Percentiles rank a stretch among this genome's conserved stretches.
phyloP scores from a whole-genome alignment of 2,888 invertebrate species.

The Ormyrus labotus region DNA sequence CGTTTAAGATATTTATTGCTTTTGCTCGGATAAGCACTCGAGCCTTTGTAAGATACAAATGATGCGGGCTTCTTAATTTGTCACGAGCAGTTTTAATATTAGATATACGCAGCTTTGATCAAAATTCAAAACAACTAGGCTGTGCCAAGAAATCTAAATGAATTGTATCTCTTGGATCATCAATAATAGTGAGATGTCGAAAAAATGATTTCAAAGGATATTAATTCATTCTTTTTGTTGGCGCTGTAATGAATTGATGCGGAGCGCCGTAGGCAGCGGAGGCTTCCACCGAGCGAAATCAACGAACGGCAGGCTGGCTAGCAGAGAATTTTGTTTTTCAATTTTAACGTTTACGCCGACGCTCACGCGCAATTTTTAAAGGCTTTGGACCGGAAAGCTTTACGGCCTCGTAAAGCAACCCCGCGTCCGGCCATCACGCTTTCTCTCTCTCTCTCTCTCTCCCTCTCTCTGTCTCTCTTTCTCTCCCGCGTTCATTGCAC shows the following conservation, averaged over 20 bases:
- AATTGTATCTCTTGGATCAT: not conserved
- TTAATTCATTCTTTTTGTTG: conserved; percentile 8
- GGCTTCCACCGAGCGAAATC: not conserved
- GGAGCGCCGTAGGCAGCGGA: not conserved
- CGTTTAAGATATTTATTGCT: too few species aligned
- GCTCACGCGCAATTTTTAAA: conserved; percentile 62
- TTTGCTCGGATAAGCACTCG: too few species aligned
- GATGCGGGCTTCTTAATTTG: too few species aligned
- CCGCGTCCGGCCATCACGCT: conserved; percentile 50
- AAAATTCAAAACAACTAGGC: too few species aligned
- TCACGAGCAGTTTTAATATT: too few species aligned
- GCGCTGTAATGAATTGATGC: conserved; percentile 13
- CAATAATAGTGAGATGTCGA: not conserved
- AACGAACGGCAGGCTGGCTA: not conserved
- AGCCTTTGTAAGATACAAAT: too few species aligned
- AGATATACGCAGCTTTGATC: too few species aligned
- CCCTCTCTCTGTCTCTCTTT: conserved; percentile 19
- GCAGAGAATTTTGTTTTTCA: conserved; percentile 50
- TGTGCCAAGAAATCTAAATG: too few species aligned
- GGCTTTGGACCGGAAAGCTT: conserved; percentile 61
- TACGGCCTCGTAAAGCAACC: conserved; percentile 64
- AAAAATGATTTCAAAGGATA: not conserved
- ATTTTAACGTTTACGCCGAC: conserved; percentile 55
- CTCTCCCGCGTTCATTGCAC: conserved; percentile 44
- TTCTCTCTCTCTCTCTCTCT: conserved; percentile 38